These are phyloP conservation scores for Papilio protenor DNA, from an alignment of 2,888 invertebrate species.

Conservation along the genomic window DNA sequence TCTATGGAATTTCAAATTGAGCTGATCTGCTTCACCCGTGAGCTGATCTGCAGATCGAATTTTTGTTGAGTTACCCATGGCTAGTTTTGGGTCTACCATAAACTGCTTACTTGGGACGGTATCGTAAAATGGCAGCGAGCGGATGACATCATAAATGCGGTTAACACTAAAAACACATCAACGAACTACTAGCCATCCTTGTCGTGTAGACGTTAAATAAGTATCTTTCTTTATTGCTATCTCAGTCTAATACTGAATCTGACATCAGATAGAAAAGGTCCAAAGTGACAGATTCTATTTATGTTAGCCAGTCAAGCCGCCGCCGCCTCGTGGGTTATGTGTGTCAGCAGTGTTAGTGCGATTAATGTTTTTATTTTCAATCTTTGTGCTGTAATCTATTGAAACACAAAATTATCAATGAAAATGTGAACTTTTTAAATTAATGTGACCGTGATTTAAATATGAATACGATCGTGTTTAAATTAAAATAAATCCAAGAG, in stretches of 20 bases:
- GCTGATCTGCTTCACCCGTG: too few relatives aligned
- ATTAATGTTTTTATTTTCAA: conserved; percentile 2
- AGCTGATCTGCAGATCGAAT: too few relatives aligned
- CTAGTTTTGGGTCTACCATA: conserved; percentile 9
- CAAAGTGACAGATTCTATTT: conserved; percentile 22
- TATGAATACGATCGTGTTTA: conserved; percentile 12
- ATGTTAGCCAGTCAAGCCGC: conserved; percentile 27
- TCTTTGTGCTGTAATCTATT: neutral
- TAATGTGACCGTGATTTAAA: neutral
- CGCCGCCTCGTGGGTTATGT: neutral
- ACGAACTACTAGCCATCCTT: conserved; percentile 55
- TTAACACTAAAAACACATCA: conserved; percentile 68
- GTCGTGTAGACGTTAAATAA: conserved; percentile 47
- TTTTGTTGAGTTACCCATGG: too few relatives aligned
- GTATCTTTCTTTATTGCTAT: conserved; percentile 9
- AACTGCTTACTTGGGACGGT: conserved; percentile 40
- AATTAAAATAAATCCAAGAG: conserved; percentile 11
- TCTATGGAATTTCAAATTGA: too few relatives aligned
- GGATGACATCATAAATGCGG: conserved; percentile 74
- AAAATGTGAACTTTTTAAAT: conserved; percentile 27
- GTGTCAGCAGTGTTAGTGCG: neutral
- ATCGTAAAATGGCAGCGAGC: conserved; percentile 56
- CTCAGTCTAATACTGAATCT: conserved; percentile 3
- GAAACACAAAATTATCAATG: conserved; percentile 17
- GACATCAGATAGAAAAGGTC: conserved; percentile 34